phyloP scores from a whole-genome alignment of 2,888 invertebrate genomes.

The Thelaira solivaga region DNA sequence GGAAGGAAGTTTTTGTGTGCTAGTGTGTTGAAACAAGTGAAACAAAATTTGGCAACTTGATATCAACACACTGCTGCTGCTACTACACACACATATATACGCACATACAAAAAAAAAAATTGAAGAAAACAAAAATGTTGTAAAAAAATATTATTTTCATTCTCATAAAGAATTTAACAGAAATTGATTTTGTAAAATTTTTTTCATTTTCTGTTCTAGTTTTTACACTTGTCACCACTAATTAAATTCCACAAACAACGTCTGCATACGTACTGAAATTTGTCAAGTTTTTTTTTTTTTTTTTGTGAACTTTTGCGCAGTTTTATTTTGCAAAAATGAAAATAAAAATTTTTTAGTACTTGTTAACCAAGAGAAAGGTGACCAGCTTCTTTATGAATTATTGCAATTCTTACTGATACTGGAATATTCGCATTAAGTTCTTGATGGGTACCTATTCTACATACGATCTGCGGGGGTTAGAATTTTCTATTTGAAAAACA shows the following conservation, averaged over 20 bases:
- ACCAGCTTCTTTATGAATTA: background rate
- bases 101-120: background rate
- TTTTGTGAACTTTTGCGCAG: background rate
- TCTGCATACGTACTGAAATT: background rate
- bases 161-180: background rate
- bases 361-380: no score
- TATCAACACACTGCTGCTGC: no score
- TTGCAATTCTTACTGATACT: no score
- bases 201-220: constrained; percentile 10
- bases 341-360: background rate
- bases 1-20: constrained; percentile 26
- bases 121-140: background rate
- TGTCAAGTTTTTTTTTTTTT: background rate
- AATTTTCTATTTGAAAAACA: no score
- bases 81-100: no score
- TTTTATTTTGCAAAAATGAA: constrained; percentile 4
- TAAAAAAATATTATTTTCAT: background rate
- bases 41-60: constrained; percentile 33
- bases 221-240: constrained; percentile 53
- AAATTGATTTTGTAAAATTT: constrained; percentile 27
- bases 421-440: no score
- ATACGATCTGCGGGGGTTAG: no score
- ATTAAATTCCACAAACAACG: constrained; percentile 57
- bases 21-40: constrained; percentile 24
- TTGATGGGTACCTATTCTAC: no score